Conservation (phyloP, 2,113 vertebrate species). For the Cricetomys ansorgei region DNA sequence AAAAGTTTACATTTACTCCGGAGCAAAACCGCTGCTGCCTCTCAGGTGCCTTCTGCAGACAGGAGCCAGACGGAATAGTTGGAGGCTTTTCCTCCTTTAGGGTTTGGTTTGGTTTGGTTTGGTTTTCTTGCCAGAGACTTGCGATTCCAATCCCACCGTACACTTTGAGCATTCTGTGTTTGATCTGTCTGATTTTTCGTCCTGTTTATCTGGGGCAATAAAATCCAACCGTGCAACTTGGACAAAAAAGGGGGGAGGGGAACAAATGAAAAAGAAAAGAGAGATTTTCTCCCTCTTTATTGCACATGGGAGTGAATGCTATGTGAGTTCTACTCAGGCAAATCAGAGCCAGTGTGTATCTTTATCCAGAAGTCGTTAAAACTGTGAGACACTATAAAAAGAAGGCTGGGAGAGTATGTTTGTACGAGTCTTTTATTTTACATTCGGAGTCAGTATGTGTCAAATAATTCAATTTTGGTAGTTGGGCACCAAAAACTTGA, state of each 20-base stretch:
- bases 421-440: conserved; percentile 7
- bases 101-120: too few relatives aligned
- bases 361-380: conserved; percentile 47
- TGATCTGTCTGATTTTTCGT: conserved; percentile 44
- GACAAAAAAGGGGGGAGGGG: not conserved
- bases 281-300: conserved; percentile 4
- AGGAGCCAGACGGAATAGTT: not conserved
- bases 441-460: conserved; percentile 4
- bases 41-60: not conserved
- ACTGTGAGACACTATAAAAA: not conserved
- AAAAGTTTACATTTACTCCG: conserved; percentile 62
- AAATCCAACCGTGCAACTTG: conserved; percentile 51
- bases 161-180: not conserved
- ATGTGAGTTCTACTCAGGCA: not conserved
- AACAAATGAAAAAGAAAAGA: not conserved
- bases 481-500: conserved; percentile 40
- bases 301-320: not conserved
- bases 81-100: not conserved
- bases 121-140: not conserved
- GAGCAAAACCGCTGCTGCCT: not conserved
- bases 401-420: not conserved
- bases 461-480: conserved; percentile 53
- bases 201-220: conserved; percentile 27
- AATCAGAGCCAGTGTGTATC: not conserved
- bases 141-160: not conserved